phyloP scores from a whole-genome alignment of 2,888 invertebrate genomes.

The Andrena bicolor region DNA sequence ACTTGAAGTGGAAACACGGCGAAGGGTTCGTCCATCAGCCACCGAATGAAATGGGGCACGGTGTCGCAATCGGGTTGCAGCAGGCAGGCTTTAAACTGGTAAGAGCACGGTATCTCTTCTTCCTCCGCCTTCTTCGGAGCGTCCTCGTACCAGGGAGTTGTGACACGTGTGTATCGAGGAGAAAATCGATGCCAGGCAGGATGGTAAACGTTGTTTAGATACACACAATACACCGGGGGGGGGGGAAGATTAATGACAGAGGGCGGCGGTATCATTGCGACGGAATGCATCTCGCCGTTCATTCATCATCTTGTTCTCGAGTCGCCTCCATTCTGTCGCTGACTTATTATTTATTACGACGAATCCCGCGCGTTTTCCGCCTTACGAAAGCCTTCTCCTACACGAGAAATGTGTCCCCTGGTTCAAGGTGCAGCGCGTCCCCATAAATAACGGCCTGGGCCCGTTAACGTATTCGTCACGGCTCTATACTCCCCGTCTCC shows the following conservation, averaged over 20 bases:
- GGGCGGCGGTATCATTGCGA: conserved; percentile 52
- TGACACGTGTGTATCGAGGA: conserved; percentile 44
- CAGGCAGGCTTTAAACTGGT: not conserved
- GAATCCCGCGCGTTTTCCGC: conserved; percentile 52
- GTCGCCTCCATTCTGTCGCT: conserved; percentile 54
- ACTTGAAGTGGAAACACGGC: conserved; percentile 5
- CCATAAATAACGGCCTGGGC: conserved; percentile 37
- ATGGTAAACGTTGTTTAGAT: conserved; percentile 57
- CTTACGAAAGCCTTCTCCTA: conserved; percentile 20
- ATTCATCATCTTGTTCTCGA: conserved; percentile 62
- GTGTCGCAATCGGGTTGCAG: conserved; percentile 9
- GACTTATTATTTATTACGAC: conserved; percentile 67
- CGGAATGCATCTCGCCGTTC: conserved; percentile 56
- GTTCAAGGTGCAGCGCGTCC: conserved; percentile 20
- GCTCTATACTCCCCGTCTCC: not conserved
- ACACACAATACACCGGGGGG: conserved; percentile 34
- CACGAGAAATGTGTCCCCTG: conserved; percentile 24
- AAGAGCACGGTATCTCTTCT: not conserved
- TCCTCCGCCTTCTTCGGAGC: not conserved
- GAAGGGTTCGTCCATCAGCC: conserved; percentile 8
- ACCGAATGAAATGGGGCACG: conserved; percentile 9
- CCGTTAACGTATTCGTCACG: conserved; percentile 29
- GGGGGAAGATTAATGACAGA: conserved; percentile 64
- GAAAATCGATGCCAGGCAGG: conserved; percentile 52
- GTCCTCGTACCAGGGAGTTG: conserved; percentile 35